These are phyloP conservation scores for Chrosomus eos DNA, from an alignment of 2,797 vertebrate species.

Conservation along the genomic window DNA sequence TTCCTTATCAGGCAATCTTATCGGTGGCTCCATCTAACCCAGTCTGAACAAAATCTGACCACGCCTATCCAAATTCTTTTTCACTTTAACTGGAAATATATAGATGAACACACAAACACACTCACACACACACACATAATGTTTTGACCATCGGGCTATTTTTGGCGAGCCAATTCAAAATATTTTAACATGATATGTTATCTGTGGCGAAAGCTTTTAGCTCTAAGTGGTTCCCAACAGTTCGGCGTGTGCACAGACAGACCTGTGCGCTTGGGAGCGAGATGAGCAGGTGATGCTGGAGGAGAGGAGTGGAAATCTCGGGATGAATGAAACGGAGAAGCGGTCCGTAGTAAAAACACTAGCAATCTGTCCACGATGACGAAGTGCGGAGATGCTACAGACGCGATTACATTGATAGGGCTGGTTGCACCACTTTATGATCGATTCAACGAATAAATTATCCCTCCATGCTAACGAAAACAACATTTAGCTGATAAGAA, in stretches of 20 bases:
- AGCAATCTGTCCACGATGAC: slow-evolving; percentile 81
- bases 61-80: slow-evolving; percentile 80
- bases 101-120: slow-evolving; percentile 55
- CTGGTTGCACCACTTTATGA: slow-evolving; percentile 60
- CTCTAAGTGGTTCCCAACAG: slow-evolving; percentile 61
- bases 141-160: slow-evolving; percentile 44
- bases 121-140: slow-evolving; percentile 29
- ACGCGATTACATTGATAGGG: slow-evolving; percentile 61
- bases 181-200: slow-evolving; percentile 53
- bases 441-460: slow-evolving; percentile 56
- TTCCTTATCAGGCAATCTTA: slow-evolving; percentile 76
- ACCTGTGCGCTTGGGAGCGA: slow-evolving; percentile 69
- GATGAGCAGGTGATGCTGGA: slow-evolving; percentile 79
- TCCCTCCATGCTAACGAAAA: slow-evolving; percentile 45
- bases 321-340: slow-evolving; percentile 86
- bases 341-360: slow-evolving; percentile 83
- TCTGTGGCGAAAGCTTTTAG: slow-evolving; percentile 54
- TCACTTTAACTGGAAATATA: slow-evolving; percentile 65
- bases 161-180: slow-evolving; percentile 53
- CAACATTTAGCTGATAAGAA: slow-evolving; percentile 66
- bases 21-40: slow-evolving; percentile 74
- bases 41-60: slow-evolving; percentile 78
- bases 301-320: slow-evolving; percentile 74
- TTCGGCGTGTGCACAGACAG: slow-evolving; percentile 63
- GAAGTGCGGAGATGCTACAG: slow-evolving; percentile 61